Percentiles rank a stretch among this genome's conserved stretches.
phyloP scores from a whole-genome alignment of 2,888 invertebrate genomes.

The Harmothoe impar region DNA sequence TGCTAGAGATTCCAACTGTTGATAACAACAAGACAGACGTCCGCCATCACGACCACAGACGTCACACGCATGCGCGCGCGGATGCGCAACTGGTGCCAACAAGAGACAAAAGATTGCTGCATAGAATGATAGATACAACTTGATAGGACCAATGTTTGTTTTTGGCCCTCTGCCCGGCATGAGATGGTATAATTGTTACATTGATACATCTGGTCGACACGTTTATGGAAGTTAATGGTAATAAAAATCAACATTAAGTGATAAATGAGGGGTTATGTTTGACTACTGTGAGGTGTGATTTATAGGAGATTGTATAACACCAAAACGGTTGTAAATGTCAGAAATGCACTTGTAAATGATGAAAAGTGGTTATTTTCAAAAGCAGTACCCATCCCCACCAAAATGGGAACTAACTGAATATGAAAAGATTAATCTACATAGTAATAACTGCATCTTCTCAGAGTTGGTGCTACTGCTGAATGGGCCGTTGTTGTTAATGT shows the following conservation, averaged over 20 bases:
- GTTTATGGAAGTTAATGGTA: background rate
- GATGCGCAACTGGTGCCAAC: constrained; percentile 30
- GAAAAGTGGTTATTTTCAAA: too few species aligned
- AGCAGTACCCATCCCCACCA: too few species aligned
- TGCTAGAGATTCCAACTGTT: background rate
- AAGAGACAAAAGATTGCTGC: background rate
- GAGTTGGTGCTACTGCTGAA: too few species aligned
- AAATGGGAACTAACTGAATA: too few species aligned
- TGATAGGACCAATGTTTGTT: constrained; percentile 15
- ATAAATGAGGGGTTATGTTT: background rate
- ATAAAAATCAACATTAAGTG: constrained; percentile 29
- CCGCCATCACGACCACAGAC: background rate
- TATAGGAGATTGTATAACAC: too few species aligned
- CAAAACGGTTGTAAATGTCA: too few species aligned
- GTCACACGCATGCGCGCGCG: constrained; percentile 10
- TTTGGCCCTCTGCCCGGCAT: background rate
- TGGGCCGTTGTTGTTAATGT: too few species aligned
- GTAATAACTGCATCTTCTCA: too few species aligned
- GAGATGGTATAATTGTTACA: constrained; percentile 26
- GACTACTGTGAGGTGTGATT: background rate
- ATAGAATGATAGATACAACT: background rate
- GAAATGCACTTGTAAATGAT: too few species aligned
- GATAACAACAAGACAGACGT: constrained; percentile 24
- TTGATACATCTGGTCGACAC: constrained; percentile 8
- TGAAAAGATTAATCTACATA: too few species aligned